phyloP scores from a whole-genome alignment of 2,888 invertebrate species.

The Drosophila mettleri region DNA sequence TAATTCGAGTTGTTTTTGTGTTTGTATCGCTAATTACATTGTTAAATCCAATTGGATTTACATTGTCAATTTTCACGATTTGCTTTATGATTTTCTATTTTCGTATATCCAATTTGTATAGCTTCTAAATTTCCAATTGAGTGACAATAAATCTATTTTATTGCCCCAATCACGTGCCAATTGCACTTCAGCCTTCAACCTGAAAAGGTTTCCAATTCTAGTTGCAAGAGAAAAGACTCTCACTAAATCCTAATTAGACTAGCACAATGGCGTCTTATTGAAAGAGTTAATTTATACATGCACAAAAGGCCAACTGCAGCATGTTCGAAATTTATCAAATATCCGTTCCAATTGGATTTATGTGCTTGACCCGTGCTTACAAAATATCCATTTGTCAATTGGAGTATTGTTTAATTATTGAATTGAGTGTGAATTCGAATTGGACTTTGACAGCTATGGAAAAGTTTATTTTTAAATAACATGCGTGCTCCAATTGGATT shows the following conservation, averaged over 20 bases:
- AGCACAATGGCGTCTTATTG: background rate
- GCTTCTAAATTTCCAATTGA: background rate
- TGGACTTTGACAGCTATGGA: background rate
- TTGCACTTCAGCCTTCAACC: too few relatives aligned
- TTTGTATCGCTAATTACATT: background rate
- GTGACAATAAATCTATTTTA: background rate
- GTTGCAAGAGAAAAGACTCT: background rate
- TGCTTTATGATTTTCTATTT: too few relatives aligned
- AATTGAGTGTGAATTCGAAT: background rate
- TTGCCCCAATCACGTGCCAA: background rate
- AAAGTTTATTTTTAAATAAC: background rate
- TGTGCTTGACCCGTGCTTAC: background rate
- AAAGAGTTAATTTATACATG: background rate
- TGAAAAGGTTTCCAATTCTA: background rate
- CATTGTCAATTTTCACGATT: too few relatives aligned
- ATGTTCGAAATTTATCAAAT: too few relatives aligned
- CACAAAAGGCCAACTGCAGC: too few relatives aligned
- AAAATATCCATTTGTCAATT: background rate
- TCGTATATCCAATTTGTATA: background rate
- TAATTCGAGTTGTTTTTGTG: background rate
- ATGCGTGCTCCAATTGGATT: background rate
- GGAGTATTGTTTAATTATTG: background rate
- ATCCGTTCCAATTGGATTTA: background rate
- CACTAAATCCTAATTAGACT: background rate
- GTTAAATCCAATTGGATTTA: background rate